Evolutionary conservation across 2,113 vertebrate species (phyloP).

Genomic region (Papio anubis): DNA sequence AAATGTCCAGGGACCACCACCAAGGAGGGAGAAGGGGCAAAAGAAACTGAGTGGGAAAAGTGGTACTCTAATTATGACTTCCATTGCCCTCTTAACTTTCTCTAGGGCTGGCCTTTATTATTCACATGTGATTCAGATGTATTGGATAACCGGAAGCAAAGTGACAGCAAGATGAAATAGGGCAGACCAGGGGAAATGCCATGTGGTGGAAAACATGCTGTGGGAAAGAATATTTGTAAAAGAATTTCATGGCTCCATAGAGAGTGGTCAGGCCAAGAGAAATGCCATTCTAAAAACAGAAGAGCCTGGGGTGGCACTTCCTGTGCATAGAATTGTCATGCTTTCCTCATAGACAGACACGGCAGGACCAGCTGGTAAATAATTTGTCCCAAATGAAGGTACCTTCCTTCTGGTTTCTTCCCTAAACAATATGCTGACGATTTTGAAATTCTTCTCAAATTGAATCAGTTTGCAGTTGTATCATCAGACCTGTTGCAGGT

Average conservation of each 20-base stretch:
- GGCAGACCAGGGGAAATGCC: slow-evolving; percentile 3
- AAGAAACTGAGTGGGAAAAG: not conserved
- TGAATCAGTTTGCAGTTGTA: not conserved
- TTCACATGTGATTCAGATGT: not conserved
- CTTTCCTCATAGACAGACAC: not conserved
- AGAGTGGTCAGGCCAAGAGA: slow-evolving; percentile 18
- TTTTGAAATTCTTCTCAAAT: slow-evolving; percentile 26
- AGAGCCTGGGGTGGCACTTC: not conserved
- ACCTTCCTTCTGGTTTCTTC: not conserved
- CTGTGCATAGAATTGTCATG: not conserved
- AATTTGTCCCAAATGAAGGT: not conserved
- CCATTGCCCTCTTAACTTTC: not conserved
- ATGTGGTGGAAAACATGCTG: not conserved
- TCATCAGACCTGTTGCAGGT: not conserved
- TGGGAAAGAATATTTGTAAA: slow-evolving; percentile 22
- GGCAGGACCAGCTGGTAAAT: not conserved
- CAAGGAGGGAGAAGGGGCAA: not conserved
- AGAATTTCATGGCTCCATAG: not conserved
- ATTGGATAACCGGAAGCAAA: not conserved
- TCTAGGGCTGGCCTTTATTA: not conserved
- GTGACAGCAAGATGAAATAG: not conserved
- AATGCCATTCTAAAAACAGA: slow-evolving; percentile 62
- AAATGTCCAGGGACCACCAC: not conserved
- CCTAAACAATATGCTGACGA: not conserved
- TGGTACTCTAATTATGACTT: not conserved